Conservation (phyloP, 2,888 invertebrate genomes). For the Slavum lentiscoides region DNA sequence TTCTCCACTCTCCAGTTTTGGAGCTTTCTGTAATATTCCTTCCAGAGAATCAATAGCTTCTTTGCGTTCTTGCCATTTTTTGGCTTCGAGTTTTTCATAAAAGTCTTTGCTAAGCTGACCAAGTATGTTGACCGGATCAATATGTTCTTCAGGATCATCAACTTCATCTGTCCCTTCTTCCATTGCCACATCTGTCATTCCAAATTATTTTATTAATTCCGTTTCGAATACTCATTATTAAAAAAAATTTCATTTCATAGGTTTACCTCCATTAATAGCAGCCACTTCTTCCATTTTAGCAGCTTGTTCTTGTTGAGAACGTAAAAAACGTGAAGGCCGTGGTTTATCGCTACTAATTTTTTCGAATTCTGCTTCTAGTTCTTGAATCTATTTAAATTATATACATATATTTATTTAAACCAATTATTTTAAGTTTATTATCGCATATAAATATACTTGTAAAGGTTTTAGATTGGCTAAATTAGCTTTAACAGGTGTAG, state of each 20-base stretch:
- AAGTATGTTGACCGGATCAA: slow-evolving; percentile 91
- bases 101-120: slow-evolving; percentile 93
- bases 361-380: slow-evolving; percentile 85
- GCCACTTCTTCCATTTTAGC: slow-evolving; percentile 64
- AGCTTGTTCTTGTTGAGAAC: slow-evolving; percentile 79
- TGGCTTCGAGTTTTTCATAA: slow-evolving; percentile 89
- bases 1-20: slow-evolving; percentile 88
- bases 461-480: slow-evolving; percentile 85
- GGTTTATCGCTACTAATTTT: slow-evolving; percentile 70
- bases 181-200: slow-evolving; percentile 67
- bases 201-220: slow-evolving; percentile 55
- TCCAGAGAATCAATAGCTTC: slow-evolving; percentile 86
- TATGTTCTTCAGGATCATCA: slow-evolving; percentile 82
- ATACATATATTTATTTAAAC: slow-evolving; percentile 8
- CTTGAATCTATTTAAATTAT: slow-evolving; percentile 67
- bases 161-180: slow-evolving; percentile 66
- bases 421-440: background rate
- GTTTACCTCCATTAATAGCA: slow-evolving; percentile 60
- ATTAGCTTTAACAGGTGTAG: slow-evolving; percentile 78
- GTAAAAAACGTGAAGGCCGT: slow-evolving; percentile 73
- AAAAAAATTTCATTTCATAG: too few species aligned
- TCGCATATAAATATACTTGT: slow-evolving; percentile 63
- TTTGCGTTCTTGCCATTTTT: slow-evolving; percentile 96
- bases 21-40: slow-evolving; percentile 72
- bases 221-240: background rate